Evolutionary conservation across 2,888 invertebrate species (phyloP), one percentile per base, ranked within the genome.

Genomic region (Unio delphinus): DNA sequence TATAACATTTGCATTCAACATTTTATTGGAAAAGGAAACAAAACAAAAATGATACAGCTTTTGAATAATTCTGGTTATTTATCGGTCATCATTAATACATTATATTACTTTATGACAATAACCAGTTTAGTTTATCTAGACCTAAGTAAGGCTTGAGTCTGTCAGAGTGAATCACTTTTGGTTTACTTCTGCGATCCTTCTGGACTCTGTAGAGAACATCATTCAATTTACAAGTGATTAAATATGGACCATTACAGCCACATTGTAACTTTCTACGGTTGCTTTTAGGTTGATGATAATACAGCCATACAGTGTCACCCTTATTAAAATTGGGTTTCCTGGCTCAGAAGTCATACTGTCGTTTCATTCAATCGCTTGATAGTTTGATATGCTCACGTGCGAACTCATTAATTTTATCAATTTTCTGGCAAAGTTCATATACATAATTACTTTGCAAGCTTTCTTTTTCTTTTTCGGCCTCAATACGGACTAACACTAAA

Each of bases 361-460:
- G 59, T 34, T 72, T 72, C 55, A 72, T 72, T 26, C 69, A 30
- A 17, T 59, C 28, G 8, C 67, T 68, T 34, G 69, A 55, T 23
- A 57, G 30, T 23, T 58, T 61, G 55, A 72, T 63, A 58, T 74
- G 4, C 79, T 86, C 67, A 64, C 65, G 54, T 77, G 78, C 62
- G 84, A 82, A 65, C 75, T 78, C 18, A 80, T 81, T 73, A 97
- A 97, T 91, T 97, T 97, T 88, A 92, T 94, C 0, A 92, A 93
- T 80, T 97, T 97, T 90, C n/a, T 59, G 55, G 54, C 55, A 54
- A 17, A 74, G 15, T 69, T 72, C 69, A 65, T 69, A 69, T n/a
- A 68, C 62, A 62, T 74, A 74, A n/a, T 74, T 54, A 20, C 66
- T 57, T 7, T 69, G 71, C 59, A 72, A 74, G 8, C 65, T 56